Evolutionary conservation across 2,888 invertebrate species (phyloP).

Genomic region (Ischnus inquisitorius): DNA sequence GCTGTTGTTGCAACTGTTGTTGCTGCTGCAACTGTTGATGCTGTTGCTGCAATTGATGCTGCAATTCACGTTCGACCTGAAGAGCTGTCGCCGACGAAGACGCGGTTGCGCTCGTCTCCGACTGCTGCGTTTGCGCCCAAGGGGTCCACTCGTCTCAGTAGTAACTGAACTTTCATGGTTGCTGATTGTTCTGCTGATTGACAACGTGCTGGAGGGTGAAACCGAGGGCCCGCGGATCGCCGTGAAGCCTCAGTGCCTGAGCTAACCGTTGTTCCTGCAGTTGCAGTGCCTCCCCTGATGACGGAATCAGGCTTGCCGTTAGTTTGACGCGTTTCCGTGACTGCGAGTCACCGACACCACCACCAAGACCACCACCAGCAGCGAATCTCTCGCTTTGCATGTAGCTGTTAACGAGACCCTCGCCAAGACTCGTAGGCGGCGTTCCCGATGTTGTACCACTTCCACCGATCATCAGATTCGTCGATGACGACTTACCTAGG

Average conservation of each 20-base stretch:
- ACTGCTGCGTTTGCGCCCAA: conserved; percentile 80
- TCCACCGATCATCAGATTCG: conserved; percentile 70
- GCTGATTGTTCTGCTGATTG: conserved; percentile 87
- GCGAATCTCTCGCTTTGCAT: conserved; percentile 69
- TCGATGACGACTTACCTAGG: conserved; percentile 79
- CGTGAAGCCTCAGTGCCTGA: conserved; percentile 93
- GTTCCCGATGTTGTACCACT: conserved; percentile 66
- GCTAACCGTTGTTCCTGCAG: conserved; percentile 93
- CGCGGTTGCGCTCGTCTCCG: conserved; percentile 72
- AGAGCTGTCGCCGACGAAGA: conserved; percentile 74
- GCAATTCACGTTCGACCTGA: conserved; percentile 71
- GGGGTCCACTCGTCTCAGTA: conserved; percentile 89
- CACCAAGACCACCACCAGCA: conserved; percentile 65
- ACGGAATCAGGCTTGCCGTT: conserved; percentile 74
- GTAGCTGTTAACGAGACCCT: conserved; percentile 70
- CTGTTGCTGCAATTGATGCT: conserved; percentile 75
- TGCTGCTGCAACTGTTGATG: conserved; percentile 72
- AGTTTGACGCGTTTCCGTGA: conserved; percentile 72
- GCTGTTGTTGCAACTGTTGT: conserved; percentile 63
- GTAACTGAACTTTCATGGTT: conserved; percentile 93
- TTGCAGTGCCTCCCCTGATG: conserved; percentile 84
- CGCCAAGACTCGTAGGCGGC: conserved; percentile 67
- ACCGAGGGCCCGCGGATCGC: conserved; percentile 92
- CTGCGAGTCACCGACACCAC: conserved; percentile 66
- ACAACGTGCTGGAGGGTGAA: conserved; percentile 88